Evolutionary conservation across 2,797 vertebrate genomes (phyloP).

Genomic region (Pyrocephalus nanus): DNA sequence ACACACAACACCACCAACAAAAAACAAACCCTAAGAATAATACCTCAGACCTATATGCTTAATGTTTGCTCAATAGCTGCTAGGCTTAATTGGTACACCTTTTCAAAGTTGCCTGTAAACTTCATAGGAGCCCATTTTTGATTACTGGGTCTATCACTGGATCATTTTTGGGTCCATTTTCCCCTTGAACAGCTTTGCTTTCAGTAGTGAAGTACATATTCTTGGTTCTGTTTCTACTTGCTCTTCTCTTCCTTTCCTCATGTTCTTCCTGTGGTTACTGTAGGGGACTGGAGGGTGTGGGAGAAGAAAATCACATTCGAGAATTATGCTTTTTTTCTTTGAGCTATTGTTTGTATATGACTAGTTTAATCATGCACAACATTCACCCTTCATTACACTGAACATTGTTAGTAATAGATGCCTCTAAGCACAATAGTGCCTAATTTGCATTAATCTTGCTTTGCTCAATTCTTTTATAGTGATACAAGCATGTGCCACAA

Average conservation of each 20-base stretch:
- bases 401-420: slow-evolving; percentile 56
- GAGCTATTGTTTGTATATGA: slow-evolving; percentile 61
- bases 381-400: slow-evolving; percentile 63
- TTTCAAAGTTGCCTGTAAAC: background rate
- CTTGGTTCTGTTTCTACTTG: background rate
- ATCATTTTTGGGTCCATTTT: background rate
- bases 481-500: slow-evolving; percentile 49
- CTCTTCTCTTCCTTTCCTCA: background rate
- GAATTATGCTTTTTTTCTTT: slow-evolving; percentile 52
- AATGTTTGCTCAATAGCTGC: background rate
- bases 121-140: background rate
- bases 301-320: slow-evolving; percentile 6
- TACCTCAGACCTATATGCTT: background rate
- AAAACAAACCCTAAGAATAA: background rate
- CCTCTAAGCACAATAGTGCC: slow-evolving; percentile 58
- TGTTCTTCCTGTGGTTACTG: background rate
- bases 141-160: background rate
- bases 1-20: background rate
- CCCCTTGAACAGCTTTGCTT: background rate
- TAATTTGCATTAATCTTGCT: slow-evolving; percentile 66
- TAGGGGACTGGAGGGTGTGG: background rate
- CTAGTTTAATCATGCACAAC: slow-evolving; percentile 64
- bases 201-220: background rate
- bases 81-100: background rate
- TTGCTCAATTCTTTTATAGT: slow-evolving; percentile 37